Evolutionary conservation across 2,797 vertebrate species (phyloP).

Genomic region (Trachops cirrhosus): DNA sequence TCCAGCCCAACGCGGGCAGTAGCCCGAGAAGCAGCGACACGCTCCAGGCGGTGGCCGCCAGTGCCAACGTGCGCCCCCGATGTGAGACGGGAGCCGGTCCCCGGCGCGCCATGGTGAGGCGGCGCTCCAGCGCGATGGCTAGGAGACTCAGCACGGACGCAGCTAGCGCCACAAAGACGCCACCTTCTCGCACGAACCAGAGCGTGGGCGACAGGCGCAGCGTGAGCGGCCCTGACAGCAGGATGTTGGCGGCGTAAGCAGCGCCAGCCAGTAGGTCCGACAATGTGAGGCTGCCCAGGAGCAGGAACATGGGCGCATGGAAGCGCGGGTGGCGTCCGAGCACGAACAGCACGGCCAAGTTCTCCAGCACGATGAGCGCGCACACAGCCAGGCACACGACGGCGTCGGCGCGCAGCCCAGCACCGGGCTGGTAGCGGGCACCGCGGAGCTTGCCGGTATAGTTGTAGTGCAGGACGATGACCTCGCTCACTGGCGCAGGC

Average conservation of each 20-base stretch:
- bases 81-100: constrained; percentile 81
- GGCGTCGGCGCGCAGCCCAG: constrained; percentile 84
- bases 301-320: constrained; percentile 92
- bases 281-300: constrained; percentile 92
- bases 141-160: constrained; percentile 92
- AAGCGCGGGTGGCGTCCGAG: constrained; percentile 91
- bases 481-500: constrained; percentile 64
- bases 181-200: constrained; percentile 92
- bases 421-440: constrained; percentile 84
- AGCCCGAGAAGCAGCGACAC: constrained; percentile 87
- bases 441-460: constrained; percentile 88
- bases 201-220: constrained; percentile 88
- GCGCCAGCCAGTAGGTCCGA: constrained; percentile 92
- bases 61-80: constrained; percentile 84
- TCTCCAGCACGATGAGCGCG: constrained; percentile 90
- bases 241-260: constrained; percentile 91
- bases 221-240: constrained; percentile 89
- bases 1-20: constrained; percentile 92
- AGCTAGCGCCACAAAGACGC: constrained; percentile 91
- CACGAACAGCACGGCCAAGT: constrained; percentile 89
- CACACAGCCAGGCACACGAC: constrained; percentile 88
- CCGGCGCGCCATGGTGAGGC: constrained; percentile 92
- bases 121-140: constrained; percentile 92
- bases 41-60: constrained; percentile 90
- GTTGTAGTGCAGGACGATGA: constrained; percentile 90